Percentiles rank a stretch among this genome's conserved stretches.
phyloP scores from a whole-genome alignment of 2,797 vertebrate species.

The Cephalopachus bancanus region DNA sequence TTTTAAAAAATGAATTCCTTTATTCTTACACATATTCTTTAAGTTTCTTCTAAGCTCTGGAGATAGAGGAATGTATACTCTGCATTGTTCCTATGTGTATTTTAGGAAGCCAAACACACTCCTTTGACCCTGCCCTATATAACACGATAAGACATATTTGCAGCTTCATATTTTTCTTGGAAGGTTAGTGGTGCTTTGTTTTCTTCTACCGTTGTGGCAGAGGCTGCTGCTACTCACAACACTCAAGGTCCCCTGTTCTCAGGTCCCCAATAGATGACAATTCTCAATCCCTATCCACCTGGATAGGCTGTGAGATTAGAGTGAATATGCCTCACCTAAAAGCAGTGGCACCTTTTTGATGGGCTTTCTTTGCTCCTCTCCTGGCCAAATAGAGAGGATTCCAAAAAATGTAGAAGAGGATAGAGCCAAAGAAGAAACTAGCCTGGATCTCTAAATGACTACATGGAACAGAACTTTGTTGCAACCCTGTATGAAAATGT shows the following conservation, averaged over 20 bases:
- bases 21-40: not conserved
- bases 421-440: not conserved
- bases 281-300: not conserved
- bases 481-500: not conserved
- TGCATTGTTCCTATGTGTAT: not conserved
- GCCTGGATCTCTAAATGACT: not conserved
- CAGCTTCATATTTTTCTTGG: not conserved
- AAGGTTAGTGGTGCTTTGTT: not conserved
- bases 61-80: not conserved
- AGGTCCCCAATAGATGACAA: not conserved
- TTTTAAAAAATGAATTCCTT: too few species aligned
- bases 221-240: not conserved
- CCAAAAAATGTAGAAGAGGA: not conserved
- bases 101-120: conserved; percentile 19
- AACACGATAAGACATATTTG: not conserved
- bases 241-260: not conserved
- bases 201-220: not conserved
- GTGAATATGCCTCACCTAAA: not conserved
- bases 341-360: not conserved
- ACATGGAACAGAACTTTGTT: not conserved
- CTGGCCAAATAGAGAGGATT: not conserved
- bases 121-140: not conserved
- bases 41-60: not conserved
- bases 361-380: not conserved
- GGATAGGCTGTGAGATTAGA: not conserved